Percentiles rank a stretch among this genome's conserved stretches.
Conservation (phyloP, 2,888 invertebrate species). For the Hirtodrosophila histrioides region DNA sequence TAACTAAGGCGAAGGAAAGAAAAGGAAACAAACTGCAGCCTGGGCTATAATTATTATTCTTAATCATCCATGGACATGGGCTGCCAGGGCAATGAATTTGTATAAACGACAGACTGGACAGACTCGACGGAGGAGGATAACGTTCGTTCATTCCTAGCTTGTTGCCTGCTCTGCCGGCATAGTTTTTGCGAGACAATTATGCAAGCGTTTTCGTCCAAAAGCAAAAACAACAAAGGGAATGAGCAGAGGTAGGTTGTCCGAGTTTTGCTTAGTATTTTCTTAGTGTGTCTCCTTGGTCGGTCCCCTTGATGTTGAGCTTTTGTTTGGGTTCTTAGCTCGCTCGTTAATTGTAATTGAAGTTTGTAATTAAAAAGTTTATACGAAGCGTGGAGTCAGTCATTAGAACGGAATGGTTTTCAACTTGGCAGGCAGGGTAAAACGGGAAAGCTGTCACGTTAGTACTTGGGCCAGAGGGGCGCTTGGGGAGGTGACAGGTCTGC, state of each 20-base stretch:
- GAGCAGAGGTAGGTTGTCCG: neutral
- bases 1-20: slow-evolving; percentile 16
- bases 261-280: slow-evolving; percentile 8
- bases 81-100: slow-evolving; percentile 14
- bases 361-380: slow-evolving; percentile 78
- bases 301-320: slow-evolving; percentile 38
- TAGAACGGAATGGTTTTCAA: slow-evolving; percentile 73
- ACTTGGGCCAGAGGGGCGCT: neutral
- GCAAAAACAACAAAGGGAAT: slow-evolving; percentile 13
- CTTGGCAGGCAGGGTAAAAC: slow-evolving; percentile 47
- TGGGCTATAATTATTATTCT: slow-evolving; percentile 58
- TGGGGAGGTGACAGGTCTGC: neutral
- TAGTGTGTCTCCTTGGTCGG: neutral
- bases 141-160: slow-evolving; percentile 4
- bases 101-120: neutral
- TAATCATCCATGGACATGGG: slow-evolving; percentile 52
- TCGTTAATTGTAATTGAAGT: slow-evolving; percentile 80
- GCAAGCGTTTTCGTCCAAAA: slow-evolving; percentile 39
- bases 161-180: slow-evolving; percentile 5
- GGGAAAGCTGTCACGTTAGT: slow-evolving; percentile 7
- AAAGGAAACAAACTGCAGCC: slow-evolving; percentile 32
- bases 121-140: slow-evolving; percentile 2
- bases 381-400: slow-evolving; percentile 70
- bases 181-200: slow-evolving; percentile 55
- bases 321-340: slow-evolving; percentile 52